These are phyloP conservation scores for Amyelois transitella DNA, from an alignment of 1,140 invertebrate species.

Conservation along the genomic window DNA sequence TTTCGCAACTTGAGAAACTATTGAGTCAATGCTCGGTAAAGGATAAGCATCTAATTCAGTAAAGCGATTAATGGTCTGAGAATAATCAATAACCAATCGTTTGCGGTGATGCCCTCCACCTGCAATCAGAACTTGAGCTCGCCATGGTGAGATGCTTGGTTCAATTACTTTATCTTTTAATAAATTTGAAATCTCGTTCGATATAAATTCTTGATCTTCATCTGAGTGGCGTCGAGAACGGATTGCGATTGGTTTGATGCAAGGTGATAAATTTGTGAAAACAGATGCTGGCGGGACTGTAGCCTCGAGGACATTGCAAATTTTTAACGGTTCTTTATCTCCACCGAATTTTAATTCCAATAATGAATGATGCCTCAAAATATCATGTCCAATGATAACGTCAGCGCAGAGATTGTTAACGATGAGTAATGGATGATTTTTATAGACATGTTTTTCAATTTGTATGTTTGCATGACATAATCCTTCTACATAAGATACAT, in stretches of 20 bases:
- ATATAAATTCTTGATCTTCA: conserved; percentile 14
- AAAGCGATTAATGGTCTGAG: conserved; percentile 23
- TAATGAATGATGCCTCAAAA: conserved; percentile 14
- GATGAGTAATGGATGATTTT: conserved; percentile 12
- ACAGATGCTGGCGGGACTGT: conserved; percentile 16
- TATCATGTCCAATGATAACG: conserved; percentile 22
- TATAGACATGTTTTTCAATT: conserved; percentile 15
- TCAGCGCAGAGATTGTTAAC: conserved; percentile 22
- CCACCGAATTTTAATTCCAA: conserved; percentile 14
- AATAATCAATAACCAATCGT: conserved; percentile 27
- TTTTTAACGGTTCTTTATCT: conserved; percentile 9
- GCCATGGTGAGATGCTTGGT: conserved; percentile 20
- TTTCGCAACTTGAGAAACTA: conserved; percentile 3
- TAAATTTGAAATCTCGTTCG: conserved; percentile 17
- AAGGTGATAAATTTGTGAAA: conserved; percentile 13
- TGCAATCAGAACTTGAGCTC: conserved; percentile 23
- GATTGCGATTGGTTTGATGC: conserved; percentile 16
- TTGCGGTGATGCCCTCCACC: conserved; percentile 13
- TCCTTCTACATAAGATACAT: neutral
- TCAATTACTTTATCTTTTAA: conserved; percentile 18
- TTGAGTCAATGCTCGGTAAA: conserved; percentile 12
- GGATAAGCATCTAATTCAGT: conserved; percentile 18
- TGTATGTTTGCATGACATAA: conserved; percentile 11
- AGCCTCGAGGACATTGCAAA: conserved; percentile 17
- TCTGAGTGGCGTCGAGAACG: conserved; percentile 12